Evolutionary conservation across 2,888 invertebrate genomes (phyloP).

Genomic region (Heliconius erato): DNA sequence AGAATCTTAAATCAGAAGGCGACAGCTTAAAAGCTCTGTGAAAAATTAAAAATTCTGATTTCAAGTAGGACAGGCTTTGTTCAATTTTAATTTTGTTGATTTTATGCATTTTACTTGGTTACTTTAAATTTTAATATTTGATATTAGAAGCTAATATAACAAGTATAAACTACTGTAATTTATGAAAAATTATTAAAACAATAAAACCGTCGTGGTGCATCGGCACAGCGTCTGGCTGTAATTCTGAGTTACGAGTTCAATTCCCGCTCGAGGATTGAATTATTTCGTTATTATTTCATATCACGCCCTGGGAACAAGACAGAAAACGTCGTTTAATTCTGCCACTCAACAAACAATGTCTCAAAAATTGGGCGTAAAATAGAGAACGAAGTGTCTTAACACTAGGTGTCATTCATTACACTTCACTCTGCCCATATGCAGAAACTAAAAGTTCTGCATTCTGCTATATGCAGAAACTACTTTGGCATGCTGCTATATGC

Average conservation of each 20-base stretch:
- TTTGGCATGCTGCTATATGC: no score
- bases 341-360: neutral
- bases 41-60: slow-evolving; percentile 25
- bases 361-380: neutral
- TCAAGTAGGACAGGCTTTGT: neutral
- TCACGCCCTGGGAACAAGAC: neutral
- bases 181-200: neutral
- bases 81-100: neutral
- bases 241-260: neutral
- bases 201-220: neutral
- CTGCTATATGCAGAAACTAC: no score
- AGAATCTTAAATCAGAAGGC: slow-evolving; percentile 23
- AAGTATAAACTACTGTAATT: neutral
- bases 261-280: neutral
- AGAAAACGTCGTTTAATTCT: neutral
- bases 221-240: neutral
- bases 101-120: neutral
- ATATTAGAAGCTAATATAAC: neutral
- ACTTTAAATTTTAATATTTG: neutral
- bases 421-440: neutral
- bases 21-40: slow-evolving; percentile 15
- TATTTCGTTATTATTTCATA: no score
- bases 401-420: no score
- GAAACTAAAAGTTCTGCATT: no score
- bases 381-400: neutral